phyloP scores from a whole-genome alignment of 2,797 vertebrate genomes.

The Helostoma temminkii region DNA sequence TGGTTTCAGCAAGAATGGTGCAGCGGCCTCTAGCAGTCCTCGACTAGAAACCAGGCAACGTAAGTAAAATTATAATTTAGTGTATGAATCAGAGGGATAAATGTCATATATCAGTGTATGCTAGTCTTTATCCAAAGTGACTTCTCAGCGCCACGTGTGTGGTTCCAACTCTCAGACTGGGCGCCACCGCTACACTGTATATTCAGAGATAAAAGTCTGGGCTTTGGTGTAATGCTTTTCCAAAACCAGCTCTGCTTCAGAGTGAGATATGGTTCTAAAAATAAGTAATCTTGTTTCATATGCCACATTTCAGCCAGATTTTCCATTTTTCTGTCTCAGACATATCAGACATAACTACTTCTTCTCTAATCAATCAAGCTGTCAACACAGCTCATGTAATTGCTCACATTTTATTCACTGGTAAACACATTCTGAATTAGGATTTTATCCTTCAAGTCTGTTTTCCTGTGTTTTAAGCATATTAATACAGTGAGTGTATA shows the following conservation, averaged over 20 bases:
- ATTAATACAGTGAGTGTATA: neutral
- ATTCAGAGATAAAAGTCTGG: neutral
- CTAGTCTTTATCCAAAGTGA: no score
- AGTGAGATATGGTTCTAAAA: neutral
- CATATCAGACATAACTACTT: neutral
- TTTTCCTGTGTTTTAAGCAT: neutral
- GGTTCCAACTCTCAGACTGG: neutral
- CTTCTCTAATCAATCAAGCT: neutral
- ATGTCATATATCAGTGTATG: neutral
- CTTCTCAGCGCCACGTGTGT: neutral
- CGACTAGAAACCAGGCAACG: neutral
- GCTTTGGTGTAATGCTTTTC: constrained; percentile 4
- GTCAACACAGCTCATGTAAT: neutral
- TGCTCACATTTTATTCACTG: neutral
- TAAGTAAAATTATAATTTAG: neutral
- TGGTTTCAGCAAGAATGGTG: neutral
- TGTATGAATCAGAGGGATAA: constrained; percentile 2
- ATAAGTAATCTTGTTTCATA: neutral
- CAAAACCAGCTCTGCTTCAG: neutral
- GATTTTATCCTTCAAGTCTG: neutral
- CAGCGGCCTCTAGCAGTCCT: neutral
- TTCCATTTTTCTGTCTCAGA: neutral
- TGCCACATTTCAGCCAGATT: neutral
- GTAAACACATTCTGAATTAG: neutral
- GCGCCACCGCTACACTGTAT: neutral